Base-by-base conservation (phyloP, 2,888 invertebrate genomes). In the Parasteatoda lunata region DNA sequence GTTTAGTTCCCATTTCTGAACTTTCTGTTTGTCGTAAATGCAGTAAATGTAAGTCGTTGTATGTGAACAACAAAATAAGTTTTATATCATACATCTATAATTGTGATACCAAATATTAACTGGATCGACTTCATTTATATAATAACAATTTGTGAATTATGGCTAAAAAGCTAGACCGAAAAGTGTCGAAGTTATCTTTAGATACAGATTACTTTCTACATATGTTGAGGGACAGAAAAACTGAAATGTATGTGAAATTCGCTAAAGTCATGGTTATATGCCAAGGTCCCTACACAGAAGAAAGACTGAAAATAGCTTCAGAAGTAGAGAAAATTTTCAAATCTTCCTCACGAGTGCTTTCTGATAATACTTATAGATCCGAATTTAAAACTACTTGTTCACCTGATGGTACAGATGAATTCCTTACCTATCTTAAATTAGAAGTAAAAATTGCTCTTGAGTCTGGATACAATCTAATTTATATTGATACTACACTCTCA, bases 181-280 rank as follows among this genome's bases (percentile, higher is more conserved):
- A 30, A 30, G 30, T 30, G 30, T 30, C 30, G 30, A 30, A 30
- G 30, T 30, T 30, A 59, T 5, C 59, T 59, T 9, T 59, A 7
- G n/a, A 59, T 59, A 7, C 7, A n/a, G 7, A 81, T 64, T 77
- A 77, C 15, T 52, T 52, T 0, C n/a, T 83, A 15, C 48, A 51
- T 30, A 85, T 85, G 85, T 4, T 48, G 15, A 13, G 0, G 0
- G 76, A 85, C 11, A 73, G 49, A 30, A 85, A 71, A 65, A 85
- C 85, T 48, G 80, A 85, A 54, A 80, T 80, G 85, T 85, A 85
- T 76, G 85, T 85, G 3, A 85, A 85, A 45, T 79, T 80, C 52
- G 85, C 85, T 0, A 85, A 85, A 76, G 66, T 80, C 6, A 80
- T 85, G 65, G 47, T 85, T 8, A 71, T 80, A 30, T 71, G 68